Evolutionary conservation across 2,888 invertebrate species (phyloP), one percentile per base, ranked within the genome.

Genomic region (Ferrisia virgata): DNA sequence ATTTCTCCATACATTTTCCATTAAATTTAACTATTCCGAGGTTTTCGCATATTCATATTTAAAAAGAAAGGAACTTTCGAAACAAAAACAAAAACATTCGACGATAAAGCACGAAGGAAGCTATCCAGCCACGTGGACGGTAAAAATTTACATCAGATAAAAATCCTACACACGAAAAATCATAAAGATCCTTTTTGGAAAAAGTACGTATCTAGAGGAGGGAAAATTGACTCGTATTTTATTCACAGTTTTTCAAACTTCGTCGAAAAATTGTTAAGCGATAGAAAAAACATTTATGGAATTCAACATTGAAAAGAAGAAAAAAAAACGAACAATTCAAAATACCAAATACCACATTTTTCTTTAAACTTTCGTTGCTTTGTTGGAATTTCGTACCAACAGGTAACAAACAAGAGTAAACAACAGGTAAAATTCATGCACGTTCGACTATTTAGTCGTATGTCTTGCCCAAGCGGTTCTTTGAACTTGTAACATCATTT

Each of bases 401-500:
- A 18, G 72, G 72, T 76, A 76, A 76, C 72, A 76, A 53, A 53
- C 22, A 53, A n/a, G 18, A 53, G 18, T 53, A 22, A 11, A 5
- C 18, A 6, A 22, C 6, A 64, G 25, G 64, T n/a, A n/a, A 53
- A n/a, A 69, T 76, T 43, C 40, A n/a, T 40, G 28, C 25, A 28
- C 28, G 15, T 11, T 64, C n/a, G n/a, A 79, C 90, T 89, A 95
- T 89, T 95, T 96, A 40, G 95, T 96, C 36, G 96, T 96, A 88
- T 96, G 96, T 87, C 96, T 91, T 25, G 95, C 95, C 95, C 95
- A 96, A 86, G 93, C 92, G 8, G 94, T 93, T 86, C 95, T 91
- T 87, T 93, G 93, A 86, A 96, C 92, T 87, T 95, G 94, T 31
- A 93, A 92, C 94, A 95, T 94, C 88, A 95, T 91, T 88, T 95